Percentiles rank a stretch among this genome's conserved stretches.
These are phyloP conservation scores for Berghia stephanieae DNA, from an alignment of 1,140 invertebrate genomes.

Conservation along the genomic window DNA sequence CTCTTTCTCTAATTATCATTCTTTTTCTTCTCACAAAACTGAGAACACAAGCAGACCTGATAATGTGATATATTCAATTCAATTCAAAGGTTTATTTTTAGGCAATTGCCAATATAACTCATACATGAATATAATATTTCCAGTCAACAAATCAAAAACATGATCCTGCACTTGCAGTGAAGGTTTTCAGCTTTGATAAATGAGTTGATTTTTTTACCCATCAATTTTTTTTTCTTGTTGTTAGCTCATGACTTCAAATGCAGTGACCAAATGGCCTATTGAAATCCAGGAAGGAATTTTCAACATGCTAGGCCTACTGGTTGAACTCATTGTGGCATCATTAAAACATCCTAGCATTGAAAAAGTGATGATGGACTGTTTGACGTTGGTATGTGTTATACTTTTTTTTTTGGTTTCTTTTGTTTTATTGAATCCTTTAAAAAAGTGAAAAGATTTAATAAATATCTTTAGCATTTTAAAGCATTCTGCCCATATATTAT, in stretches of 20 bases:
- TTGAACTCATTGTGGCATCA: constrained; percentile 68
- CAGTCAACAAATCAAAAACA: no score
- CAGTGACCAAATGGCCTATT: constrained; percentile 68
- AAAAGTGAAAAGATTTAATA: background rate
- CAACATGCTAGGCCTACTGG: constrained; percentile 69
- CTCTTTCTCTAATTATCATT: no score
- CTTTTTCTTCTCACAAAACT: no score
- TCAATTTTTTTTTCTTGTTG: constrained; percentile 23
- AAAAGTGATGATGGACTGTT: constrained; percentile 59
- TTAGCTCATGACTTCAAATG: constrained; percentile 66
- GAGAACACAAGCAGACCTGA: no score
- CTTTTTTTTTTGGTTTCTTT: constrained; percentile 8
- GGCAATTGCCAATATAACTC: no score
- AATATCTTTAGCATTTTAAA: background rate
- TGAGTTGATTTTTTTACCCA: no score
- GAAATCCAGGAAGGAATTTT: constrained; percentile 72
- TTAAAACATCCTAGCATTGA: constrained; percentile 65
- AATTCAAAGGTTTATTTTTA: no score
- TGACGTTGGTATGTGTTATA: constrained; percentile 59
- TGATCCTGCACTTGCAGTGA: no score
- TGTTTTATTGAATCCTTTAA: background rate
- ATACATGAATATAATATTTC: no score
- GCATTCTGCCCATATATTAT: background rate
- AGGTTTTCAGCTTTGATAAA: no score
- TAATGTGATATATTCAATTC: no score